A percentile compares a stretch with the other conserved stretches of the same genome.
Conservation (phyloP, 2,888 invertebrate genomes). For the Cataglyphis altisquamis region DNA sequence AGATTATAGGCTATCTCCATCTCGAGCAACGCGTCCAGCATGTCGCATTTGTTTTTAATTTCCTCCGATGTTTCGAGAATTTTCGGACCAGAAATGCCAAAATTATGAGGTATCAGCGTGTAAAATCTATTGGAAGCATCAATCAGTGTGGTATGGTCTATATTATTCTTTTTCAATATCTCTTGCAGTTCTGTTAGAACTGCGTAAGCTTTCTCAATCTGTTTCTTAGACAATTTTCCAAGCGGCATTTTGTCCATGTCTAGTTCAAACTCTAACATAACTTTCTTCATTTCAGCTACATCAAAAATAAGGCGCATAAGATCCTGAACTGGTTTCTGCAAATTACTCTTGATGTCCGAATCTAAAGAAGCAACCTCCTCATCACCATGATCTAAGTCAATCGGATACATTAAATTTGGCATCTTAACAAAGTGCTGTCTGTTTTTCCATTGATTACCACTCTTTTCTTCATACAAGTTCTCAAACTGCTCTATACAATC, state of each 20-base stretch:
- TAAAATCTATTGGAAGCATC: constrained; percentile 98
- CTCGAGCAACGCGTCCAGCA: constrained; percentile 97
- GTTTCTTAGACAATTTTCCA: constrained; percentile 97
- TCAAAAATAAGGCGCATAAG: constrained; percentile 96
- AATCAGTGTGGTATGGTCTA: constrained; percentile 88
- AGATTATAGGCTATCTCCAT: constrained; percentile 98
- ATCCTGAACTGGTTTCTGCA: constrained; percentile 93
- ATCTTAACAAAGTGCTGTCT: constrained; percentile 90
- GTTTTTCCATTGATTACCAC: constrained; percentile 93
- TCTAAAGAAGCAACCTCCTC: constrained; percentile 86
- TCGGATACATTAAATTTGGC: constrained; percentile 92
- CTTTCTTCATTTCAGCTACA: constrained; percentile 95
- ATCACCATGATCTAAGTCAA: constrained; percentile 96
- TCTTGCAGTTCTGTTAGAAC: constrained; percentile 92
- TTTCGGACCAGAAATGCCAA: constrained; percentile 94
- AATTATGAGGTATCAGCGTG: constrained; percentile 97
- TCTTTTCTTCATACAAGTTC: constrained; percentile 91
- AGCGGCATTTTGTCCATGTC: constrained; percentile 99
- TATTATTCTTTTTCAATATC: constrained; percentile 87
- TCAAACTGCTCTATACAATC: constrained; percentile 90
- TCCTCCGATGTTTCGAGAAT: constrained; percentile 92
- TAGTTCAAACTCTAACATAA: constrained; percentile 97
- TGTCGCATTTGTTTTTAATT: constrained; percentile 91
- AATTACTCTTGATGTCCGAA: constrained; percentile 89
- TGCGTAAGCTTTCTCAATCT: constrained; percentile 94